A percentile compares a stretch with the other conserved stretches of the same genome.
phyloP scores from a whole-genome alignment of 2,113 vertebrate species.

The Paradoxurus hermaphroditus region DNA sequence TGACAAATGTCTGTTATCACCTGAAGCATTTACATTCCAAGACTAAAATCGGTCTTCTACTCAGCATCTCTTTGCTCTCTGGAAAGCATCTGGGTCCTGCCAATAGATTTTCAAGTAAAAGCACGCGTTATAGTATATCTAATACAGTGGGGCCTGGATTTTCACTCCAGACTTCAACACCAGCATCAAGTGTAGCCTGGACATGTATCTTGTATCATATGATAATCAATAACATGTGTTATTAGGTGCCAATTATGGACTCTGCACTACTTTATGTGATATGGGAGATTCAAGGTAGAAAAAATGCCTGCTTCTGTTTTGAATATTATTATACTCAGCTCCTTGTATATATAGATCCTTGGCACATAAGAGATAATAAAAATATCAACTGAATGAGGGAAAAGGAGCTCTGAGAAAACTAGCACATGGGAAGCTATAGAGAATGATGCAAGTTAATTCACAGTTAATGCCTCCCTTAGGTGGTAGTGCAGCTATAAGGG shows the following conservation, averaged over 20 bases:
- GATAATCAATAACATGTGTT: neutral
- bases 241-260: neutral
- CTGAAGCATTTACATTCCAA: conserved; percentile 41
- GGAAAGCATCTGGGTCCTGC: neutral
- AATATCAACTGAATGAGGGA: neutral
- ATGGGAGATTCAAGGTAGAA: neutral
- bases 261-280: neutral
- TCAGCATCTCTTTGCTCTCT: neutral
- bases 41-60: neutral
- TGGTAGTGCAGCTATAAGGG: neutral
- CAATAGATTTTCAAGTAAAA: neutral
- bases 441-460: neutral
- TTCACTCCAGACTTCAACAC: neutral
- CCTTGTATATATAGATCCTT: neutral
- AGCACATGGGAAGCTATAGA: neutral
- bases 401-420: neutral
- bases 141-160: neutral
- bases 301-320: neutral
- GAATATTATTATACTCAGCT: neutral
- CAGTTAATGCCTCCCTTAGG: neutral
- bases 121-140: no score
- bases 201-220: neutral
- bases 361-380: neutral
- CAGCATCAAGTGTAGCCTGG: neutral
- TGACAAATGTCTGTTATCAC: conserved; percentile 33